These are phyloP conservation scores for Poeciliopsis paucimaculata DNA, from an alignment of 2,797 vertebrate species.

Conservation along the genomic window DNA sequence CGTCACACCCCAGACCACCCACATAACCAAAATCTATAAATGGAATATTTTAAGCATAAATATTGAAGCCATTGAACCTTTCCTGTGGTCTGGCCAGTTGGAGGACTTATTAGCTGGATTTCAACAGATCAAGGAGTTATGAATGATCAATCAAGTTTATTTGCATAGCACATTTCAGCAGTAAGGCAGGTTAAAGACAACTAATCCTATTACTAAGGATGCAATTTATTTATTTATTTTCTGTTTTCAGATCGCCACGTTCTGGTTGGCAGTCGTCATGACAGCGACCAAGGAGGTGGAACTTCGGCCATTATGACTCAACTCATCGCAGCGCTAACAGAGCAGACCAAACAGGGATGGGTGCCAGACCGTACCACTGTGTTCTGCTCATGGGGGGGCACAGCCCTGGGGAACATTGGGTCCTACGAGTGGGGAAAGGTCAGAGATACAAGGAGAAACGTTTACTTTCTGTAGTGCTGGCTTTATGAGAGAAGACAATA, in stretches of 20 bases:
- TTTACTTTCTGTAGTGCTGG: constrained; percentile 38
- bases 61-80: no score
- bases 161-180: no score
- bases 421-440: constrained; percentile 97
- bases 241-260: constrained; percentile 86
- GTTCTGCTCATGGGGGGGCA: constrained; percentile 93
- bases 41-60: background rate
- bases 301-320: constrained; percentile 87
- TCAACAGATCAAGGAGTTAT: no score
- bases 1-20: background rate
- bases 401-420: constrained; percentile 87
- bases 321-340: constrained; percentile 84
- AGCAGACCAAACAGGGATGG: constrained; percentile 86
- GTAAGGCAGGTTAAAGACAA: background rate
- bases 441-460: constrained; percentile 53
- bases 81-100: no score
- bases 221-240: background rate
- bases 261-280: constrained; percentile 88
- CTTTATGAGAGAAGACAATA: background rate
- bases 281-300: constrained; percentile 72
- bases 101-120: no score
- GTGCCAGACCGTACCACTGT: constrained; percentile 88
- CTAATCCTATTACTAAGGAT: background rate
- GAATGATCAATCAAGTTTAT: no score
- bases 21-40: background rate